Conservation (phyloP, 2,797 vertebrate genomes). For the Gephyroberyx darwinii region DNA sequence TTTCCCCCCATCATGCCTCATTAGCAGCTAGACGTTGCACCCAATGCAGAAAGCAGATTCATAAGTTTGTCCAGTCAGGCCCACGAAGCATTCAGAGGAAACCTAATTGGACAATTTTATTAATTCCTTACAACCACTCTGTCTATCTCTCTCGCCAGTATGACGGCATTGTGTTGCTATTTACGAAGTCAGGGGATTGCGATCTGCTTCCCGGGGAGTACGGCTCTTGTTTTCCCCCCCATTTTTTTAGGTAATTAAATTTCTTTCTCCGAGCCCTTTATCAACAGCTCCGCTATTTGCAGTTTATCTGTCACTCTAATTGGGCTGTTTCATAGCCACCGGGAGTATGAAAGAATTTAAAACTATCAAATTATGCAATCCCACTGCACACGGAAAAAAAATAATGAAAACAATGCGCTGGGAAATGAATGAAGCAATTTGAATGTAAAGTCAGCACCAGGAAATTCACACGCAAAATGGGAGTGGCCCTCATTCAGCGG, state of each 20-base stretch:
- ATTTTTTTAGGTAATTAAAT: conserved; percentile 59
- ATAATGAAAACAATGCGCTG: conserved; percentile 58
- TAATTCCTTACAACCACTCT: conserved; percentile 38
- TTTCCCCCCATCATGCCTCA: conserved; percentile 34
- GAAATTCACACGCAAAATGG: conserved; percentile 21
- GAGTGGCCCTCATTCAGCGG: conserved; percentile 12
- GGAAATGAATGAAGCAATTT: conserved; percentile 57
- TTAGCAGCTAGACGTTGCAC: conserved; percentile 36
- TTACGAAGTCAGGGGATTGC: conserved; percentile 49
- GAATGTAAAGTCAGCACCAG: conserved; percentile 41
- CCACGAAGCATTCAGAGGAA: conserved; percentile 33
- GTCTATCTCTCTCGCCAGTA: conserved; percentile 44
- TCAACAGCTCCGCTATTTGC: conserved; percentile 58
- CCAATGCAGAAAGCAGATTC: conserved; percentile 23
- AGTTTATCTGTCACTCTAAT: conserved; percentile 73
- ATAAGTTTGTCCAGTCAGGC: conserved; percentile 27
- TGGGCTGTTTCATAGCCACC: conserved; percentile 35
- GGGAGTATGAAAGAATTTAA: conserved; percentile 57
- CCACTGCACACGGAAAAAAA: conserved; percentile 45
- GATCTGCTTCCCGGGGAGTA: conserved; percentile 49
- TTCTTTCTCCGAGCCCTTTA: conserved; percentile 58
- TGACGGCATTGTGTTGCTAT: conserved; percentile 36
- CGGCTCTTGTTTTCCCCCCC: conserved; percentile 41
- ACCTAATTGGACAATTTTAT: conserved; percentile 53
- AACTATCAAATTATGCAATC: conserved; percentile 64